Percentiles rank a stretch among this genome's conserved stretches.
phyloP scores from a whole-genome alignment of 2,888 invertebrate species.

The Dasypolia templi region DNA sequence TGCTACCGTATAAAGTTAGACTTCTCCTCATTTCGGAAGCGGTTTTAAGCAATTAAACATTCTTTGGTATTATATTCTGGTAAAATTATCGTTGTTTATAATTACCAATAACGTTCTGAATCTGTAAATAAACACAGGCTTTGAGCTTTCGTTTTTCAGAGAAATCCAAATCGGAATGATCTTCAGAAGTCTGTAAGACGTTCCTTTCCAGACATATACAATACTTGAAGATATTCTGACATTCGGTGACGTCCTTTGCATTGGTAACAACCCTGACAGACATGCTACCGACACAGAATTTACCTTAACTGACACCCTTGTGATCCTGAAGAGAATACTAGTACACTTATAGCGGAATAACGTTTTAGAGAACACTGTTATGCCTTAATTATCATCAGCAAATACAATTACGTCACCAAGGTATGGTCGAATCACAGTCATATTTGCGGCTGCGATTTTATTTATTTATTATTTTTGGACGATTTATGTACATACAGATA shows the following conservation, averaged over 20 bases:
- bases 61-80: conserved; percentile 20
- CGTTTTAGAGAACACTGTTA: background rate
- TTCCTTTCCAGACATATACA: conserved; percentile 21
- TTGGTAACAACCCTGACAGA: conserved; percentile 8
- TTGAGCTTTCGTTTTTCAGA: conserved; percentile 25
- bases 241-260: conserved; percentile 31
- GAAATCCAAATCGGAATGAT: conserved; percentile 23
- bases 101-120: conserved; percentile 32
- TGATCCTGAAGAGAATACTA: background rate
- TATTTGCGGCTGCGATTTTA: conserved; percentile 3
- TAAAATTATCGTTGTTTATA: conserved; percentile 44
- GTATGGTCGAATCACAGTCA: background rate
- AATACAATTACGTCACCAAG: conserved; percentile 10
- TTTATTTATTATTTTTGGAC: no score
- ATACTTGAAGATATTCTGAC: conserved; percentile 44
- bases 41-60: conserved; percentile 17
- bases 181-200: conserved; percentile 15
- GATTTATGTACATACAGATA: no score
- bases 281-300: conserved; percentile 22
- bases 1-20: conserved; percentile 11
- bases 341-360: background rate
- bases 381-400: no score
- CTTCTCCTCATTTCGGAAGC: conserved; percentile 20
- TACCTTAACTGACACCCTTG: background rate
- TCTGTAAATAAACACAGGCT: conserved; percentile 41